Conservation (phyloP, 30 jellyfish, hydroid and myxozoan genomes). For the Rhopilema esculentum region DNA sequence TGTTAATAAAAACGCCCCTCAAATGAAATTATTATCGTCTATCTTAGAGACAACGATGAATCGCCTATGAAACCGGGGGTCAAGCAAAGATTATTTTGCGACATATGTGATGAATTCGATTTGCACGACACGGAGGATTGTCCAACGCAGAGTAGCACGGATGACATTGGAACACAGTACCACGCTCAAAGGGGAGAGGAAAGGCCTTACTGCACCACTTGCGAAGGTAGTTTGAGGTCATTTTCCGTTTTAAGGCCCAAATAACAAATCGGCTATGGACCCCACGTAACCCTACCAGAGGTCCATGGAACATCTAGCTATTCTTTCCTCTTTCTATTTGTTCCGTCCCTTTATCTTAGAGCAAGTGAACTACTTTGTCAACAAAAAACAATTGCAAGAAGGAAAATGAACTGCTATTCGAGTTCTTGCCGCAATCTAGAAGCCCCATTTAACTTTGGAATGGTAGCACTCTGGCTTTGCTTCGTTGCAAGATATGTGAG, state of each 20-base stretch:
- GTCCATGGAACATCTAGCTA: background rate
- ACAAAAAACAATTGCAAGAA: too few relatives aligned
- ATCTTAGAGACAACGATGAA: conserved; percentile 25
- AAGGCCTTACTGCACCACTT: conserved; percentile 87
- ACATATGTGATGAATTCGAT: conserved; percentile 96
- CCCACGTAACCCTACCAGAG: background rate
- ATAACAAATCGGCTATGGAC: background rate
- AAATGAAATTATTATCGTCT: background rate
- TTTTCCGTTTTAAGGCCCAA: background rate
- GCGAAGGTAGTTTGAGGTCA: conserved; percentile 80
- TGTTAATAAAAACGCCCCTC: background rate
- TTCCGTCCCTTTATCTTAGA: too few relatives aligned
- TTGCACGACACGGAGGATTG: conserved; percentile 98
- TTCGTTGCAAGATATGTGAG: too few relatives aligned
- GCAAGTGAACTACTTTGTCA: too few relatives aligned
- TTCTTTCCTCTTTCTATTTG: too few relatives aligned
- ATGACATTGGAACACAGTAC: conserved; percentile 86
- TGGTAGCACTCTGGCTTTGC: too few relatives aligned
- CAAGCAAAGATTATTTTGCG: conserved; percentile 89
- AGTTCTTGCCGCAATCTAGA: too few relatives aligned
- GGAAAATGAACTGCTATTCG: too few relatives aligned
- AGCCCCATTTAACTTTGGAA: too few relatives aligned
- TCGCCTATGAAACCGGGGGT: conserved; percentile 81
- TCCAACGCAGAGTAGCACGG: conserved; percentile 88
- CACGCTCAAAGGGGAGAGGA: conserved; percentile 91